A percentile compares a stretch with the other conserved stretches of the same genome.
Evolutionary conservation across 2,113 vertebrate species (phyloP).

Genomic region (Zapus hudsonius): DNA sequence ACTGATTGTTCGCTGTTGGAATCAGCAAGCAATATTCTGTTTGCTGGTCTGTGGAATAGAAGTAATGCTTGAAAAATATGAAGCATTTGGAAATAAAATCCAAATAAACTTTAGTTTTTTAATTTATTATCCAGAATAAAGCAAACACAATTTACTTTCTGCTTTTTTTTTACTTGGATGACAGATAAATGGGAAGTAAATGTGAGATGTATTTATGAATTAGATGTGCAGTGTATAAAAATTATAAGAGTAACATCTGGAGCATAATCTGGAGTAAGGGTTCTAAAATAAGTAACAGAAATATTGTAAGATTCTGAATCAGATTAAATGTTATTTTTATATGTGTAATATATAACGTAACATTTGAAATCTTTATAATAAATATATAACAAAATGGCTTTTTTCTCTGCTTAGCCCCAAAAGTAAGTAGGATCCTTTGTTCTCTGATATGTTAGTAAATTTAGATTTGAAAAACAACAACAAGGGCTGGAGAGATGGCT

Average conservation of each 20-base stretch:
- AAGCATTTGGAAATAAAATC: constrained; percentile 13
- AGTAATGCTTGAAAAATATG: background rate
- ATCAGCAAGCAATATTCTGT: background rate
- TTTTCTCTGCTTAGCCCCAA: background rate
- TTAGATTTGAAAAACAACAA: constrained; percentile 53
- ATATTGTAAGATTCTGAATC: constrained; percentile 24
- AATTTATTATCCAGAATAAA: constrained; percentile 20
- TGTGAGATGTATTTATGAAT: background rate
- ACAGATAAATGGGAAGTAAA: background rate
- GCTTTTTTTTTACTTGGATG: background rate
- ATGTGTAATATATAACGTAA: background rate
- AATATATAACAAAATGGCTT: constrained; percentile 29
- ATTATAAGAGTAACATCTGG: background rate
- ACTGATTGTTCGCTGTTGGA: constrained; percentile 18
- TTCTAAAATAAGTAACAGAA: constrained; percentile 50
- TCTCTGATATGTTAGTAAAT: constrained; percentile 20
- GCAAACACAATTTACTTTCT: background rate
- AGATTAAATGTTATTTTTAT: background rate
- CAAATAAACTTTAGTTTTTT: background rate
- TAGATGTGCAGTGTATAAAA: background rate
- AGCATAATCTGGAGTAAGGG: background rate
- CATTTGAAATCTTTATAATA: constrained; percentile 30
- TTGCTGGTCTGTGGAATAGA: constrained; percentile 6
- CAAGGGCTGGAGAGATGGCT: no score
- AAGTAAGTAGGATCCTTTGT: background rate